phyloP scores from a whole-genome alignment of 2,797 vertebrate species.

The Varecia variegata region DNA sequence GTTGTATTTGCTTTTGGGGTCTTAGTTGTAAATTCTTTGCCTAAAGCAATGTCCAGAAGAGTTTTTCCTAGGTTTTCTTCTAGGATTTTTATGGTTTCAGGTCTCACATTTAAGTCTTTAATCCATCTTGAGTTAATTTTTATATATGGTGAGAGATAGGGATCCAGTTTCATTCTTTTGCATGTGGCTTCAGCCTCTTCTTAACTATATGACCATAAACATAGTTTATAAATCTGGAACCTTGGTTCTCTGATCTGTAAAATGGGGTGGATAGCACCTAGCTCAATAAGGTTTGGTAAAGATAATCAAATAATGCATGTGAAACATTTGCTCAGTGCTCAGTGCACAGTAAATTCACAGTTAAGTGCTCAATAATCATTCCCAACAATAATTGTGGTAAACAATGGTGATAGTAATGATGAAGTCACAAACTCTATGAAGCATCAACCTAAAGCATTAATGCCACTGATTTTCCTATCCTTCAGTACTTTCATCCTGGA shows the following conservation, averaged over 20 bases:
- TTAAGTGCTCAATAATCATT: not conserved
- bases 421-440: not conserved
- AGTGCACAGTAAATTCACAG: not conserved
- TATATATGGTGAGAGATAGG: not conserved
- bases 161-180: not conserved
- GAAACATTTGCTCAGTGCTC: not conserved
- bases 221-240: not conserved
- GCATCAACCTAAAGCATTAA: not conserved
- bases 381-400: not conserved
- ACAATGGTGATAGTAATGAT: not conserved
- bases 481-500: not conserved
- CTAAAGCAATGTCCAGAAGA: not conserved
- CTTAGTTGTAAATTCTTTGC: not conserved
- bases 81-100: not conserved
- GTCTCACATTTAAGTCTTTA: not conserved
- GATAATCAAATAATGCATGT: not conserved
- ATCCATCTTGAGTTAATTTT: not conserved
- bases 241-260: not conserved
- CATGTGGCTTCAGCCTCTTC: not conserved
- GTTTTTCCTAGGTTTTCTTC: not conserved
- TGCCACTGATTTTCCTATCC: not conserved
- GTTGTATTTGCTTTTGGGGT: not conserved
- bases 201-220: not conserved
- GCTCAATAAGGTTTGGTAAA: not conserved
- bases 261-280: not conserved